Evolutionary conservation across 2,113 vertebrate genomes (phyloP).

Genomic region (Lampris megalopsis): DNA sequence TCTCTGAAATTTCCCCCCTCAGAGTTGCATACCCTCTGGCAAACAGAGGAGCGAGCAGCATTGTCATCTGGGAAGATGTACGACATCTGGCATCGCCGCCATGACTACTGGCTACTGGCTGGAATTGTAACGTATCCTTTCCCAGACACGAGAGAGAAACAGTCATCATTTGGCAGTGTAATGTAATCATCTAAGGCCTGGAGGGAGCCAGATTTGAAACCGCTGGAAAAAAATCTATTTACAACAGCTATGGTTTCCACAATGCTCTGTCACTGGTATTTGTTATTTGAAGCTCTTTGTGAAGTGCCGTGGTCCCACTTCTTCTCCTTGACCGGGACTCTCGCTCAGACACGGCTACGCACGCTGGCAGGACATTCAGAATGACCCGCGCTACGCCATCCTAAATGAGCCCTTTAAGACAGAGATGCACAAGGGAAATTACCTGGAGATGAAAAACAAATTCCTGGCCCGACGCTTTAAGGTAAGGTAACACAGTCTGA

Average conservation of each 20-base stretch:
- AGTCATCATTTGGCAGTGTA: slow-evolving; percentile 28
- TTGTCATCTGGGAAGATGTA: slow-evolving; percentile 95
- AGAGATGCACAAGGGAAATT: slow-evolving; percentile 97
- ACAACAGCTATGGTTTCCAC: background rate
- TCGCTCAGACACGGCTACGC: slow-evolving; percentile 92
- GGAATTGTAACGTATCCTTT: slow-evolving; percentile 98
- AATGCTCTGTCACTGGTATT: background rate
- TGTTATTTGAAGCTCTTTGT: slow-evolving; percentile 21
- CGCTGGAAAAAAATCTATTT: slow-evolving; percentile 33
- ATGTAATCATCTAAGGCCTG: slow-evolving; percentile 30
- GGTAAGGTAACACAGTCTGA: slow-evolving; percentile 61
- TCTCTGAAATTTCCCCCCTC: slow-evolving; percentile 29
- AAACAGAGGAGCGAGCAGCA: slow-evolving; percentile 95
- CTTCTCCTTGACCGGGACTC: slow-evolving; percentile 59
- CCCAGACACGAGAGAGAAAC: slow-evolving; percentile 5
- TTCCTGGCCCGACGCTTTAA: slow-evolving; percentile 97
- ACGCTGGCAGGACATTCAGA: slow-evolving; percentile 99
- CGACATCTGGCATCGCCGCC: slow-evolving; percentile 97
- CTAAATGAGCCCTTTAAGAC: slow-evolving; percentile 97
- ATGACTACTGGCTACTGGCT: slow-evolving; percentile 97
- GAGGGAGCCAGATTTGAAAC: slow-evolving; percentile 25
- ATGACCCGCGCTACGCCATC: slow-evolving; percentile 92
- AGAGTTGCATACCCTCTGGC: slow-evolving; percentile 98
- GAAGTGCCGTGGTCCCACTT: background rate
- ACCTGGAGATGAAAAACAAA: slow-evolving; percentile 99